Base-by-base conservation (phyloP, 2,797 vertebrate genomes). In the Urosaurus nigricauda region DNA sequence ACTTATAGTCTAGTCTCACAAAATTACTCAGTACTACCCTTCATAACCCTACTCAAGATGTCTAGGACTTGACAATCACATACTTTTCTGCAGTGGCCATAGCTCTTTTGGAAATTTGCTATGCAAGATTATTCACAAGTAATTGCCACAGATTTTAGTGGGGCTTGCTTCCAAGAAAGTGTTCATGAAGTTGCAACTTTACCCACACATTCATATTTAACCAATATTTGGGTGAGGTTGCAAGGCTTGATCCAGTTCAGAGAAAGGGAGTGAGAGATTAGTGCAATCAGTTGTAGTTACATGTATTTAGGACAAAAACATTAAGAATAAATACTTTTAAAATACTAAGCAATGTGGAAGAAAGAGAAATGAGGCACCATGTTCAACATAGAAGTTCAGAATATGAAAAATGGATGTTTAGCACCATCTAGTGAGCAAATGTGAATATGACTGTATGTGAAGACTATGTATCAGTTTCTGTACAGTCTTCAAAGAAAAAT, bases 351-450 rank as follows among this genome's bases (percentile, higher is more conserved):
- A 63, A 35, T 60, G 71, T 11, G 0, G 1, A 58, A 5, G 37
- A 17, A 56, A n/a, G 5, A 32, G 6, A 21, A 19, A 0, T 21
- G 53, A 14, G 37, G 21, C 21, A 63, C 2, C n/a, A 11, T 9
- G 5, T 79, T 63, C 32, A 58, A 85, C 5, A 82, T 84, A 60
- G n/a, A 56, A 80, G 82, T 65, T 35, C 37, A 85, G 53, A 71
- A 77, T 81, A 68, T 86, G 65, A 65, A 85, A 56, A 12, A 35
- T 82, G 71, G 60, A 17, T 79, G 56, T 89, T 0, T 35, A n/a
- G 2, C 91, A 73, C 94, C 93, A 93, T 92, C 95, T 93, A 74
- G 91, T 93, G 95, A 83, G 37, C 56, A 37, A 87, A 2, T 2
- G 56, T 0, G 88, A 8, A 26, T 85, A 91, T 74, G 5, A 17